A percentile compares a stretch with the other conserved stretches of the same genome.
These are phyloP conservation scores for Echiichthys vipera DNA, from an alignment of 2,797 vertebrate species.

Conservation along the genomic window DNA sequence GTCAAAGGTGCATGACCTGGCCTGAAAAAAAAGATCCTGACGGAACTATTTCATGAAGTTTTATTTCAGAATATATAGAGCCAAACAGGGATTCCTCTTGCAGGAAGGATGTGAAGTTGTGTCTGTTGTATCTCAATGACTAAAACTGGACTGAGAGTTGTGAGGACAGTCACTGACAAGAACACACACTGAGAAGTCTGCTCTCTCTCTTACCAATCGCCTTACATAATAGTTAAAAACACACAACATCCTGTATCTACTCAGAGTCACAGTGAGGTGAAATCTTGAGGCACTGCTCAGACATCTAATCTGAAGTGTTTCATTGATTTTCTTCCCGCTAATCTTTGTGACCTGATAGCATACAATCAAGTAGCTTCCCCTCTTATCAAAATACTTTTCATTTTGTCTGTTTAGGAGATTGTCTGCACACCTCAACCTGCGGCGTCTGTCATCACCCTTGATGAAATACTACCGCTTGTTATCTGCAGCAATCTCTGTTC, in stretches of 20 bases:
- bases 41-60: conserved; percentile 31
- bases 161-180: not conserved
- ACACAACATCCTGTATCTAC: conserved; percentile 25
- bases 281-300: not conserved
- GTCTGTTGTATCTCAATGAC: conserved; percentile 61
- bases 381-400: conserved; percentile 51
- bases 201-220: no score
- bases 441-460: conserved; percentile 32
- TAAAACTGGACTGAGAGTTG: conserved; percentile 47
- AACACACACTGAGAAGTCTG: not conserved
- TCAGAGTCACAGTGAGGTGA: not conserved
- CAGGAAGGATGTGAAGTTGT: conserved; percentile 78
- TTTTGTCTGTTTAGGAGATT: conserved; percentile 18
- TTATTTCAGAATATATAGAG: conserved; percentile 17
- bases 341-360: conserved; percentile 40
- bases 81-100: conserved; percentile 59
- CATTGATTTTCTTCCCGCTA: conserved; percentile 44
- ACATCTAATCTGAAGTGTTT: conserved; percentile 23
- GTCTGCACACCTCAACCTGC: conserved; percentile 28
- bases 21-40: conserved; percentile 15
- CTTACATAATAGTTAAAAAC: no score
- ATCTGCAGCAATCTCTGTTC: conserved; percentile 40
- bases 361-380: conserved; percentile 43
- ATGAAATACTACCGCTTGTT: conserved; percentile 44
- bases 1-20: conserved; percentile 8